Base-by-base conservation (phyloP, 23 tunicate species). In the Styela plicata region DNA sequence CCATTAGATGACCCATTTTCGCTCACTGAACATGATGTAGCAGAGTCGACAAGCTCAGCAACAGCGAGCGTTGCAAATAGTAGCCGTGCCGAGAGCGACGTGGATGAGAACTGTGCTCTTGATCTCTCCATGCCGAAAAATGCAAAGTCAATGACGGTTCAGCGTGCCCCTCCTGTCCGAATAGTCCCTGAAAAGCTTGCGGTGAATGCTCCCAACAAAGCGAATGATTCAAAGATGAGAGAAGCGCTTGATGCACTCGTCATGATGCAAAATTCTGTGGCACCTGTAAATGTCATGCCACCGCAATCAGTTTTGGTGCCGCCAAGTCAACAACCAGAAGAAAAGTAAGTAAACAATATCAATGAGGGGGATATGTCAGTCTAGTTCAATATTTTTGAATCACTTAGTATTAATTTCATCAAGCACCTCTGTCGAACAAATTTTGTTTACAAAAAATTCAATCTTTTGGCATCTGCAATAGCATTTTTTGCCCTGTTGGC, bases 71-170 rank as follows among this genome's bases (percentile, higher is more conserved):
- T 53, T 21, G 64, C 52, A 20, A 76, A 28, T 19, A 76, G 29
- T 27, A 53, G 31, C 16, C 36, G 66, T 26, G 0, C 26, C 13
- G 64, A 52, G 17, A 57, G 66, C 44, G 30, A 33, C 17, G 7
- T 20, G 0, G 81, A 76, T 37, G 81, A 76, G 17, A 76, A 53
- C 27, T 26, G 25, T 75, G 87, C 63, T 34, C 87, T 84, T 31
- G 87, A 84, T 36, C 70, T 84, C 5, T 62, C 87, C 31, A 35
- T 75, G 81, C 81, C 52, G 24, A 76, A 53, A 53, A 52, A 27
- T 20, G 37, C 64, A 13, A 71, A 71, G 77, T 7, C 77, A 21
- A 27, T 34, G 34, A 21, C 36, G 3, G 31, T 26, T 3, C 71
- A 66, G 31, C 77, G 34, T 3, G 35, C 34, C 2, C 32, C 34